These are phyloP conservation scores for Tautogolabrus adspersus DNA, from an alignment of 2,113 vertebrate species.

Conservation along the genomic window DNA sequence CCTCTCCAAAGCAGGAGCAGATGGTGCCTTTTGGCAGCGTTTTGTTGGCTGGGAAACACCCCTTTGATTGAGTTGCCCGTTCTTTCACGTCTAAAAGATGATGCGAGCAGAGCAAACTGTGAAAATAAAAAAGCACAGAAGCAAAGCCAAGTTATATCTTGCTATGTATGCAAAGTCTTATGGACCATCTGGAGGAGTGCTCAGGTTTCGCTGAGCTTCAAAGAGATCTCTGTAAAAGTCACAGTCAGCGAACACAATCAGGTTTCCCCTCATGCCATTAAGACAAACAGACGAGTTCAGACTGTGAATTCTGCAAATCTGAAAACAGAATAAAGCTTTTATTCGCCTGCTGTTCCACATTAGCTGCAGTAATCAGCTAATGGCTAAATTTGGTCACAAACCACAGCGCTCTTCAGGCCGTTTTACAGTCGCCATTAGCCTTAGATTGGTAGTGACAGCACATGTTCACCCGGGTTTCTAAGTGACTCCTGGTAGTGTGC, in stretches of 20 bases:
- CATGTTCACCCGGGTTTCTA: conserved; percentile 59
- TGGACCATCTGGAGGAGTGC: conserved; percentile 74
- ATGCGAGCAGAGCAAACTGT: conserved; percentile 58
- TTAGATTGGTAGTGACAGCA: conserved; percentile 73
- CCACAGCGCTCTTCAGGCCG: conserved; percentile 49
- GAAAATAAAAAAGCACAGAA: conserved; percentile 46
- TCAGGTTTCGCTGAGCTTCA: conserved; percentile 51
- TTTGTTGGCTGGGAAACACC: conserved; percentile 72
- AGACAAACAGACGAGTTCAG: conserved; percentile 2
- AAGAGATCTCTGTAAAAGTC: conserved; percentile 36
- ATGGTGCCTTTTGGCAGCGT: conserved; percentile 77
- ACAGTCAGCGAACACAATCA: conserved; percentile 10
- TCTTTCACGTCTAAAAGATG: conserved; percentile 75
- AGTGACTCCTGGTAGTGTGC: conserved; percentile 63
- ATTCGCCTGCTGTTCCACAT: conserved; percentile 51
- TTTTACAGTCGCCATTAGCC: conserved; percentile 71
- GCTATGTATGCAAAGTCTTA: conserved; percentile 67
- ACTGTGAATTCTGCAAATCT: conserved; percentile 7
- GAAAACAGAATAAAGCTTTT: conserved; percentile 23
- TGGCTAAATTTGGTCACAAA: conserved; percentile 64
- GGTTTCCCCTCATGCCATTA: not conserved
- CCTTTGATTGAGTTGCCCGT: conserved; percentile 78
- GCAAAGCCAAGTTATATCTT: conserved; percentile 70
- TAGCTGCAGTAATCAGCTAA: conserved; percentile 79
- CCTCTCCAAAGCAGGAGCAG: conserved; percentile 66